Evolutionary conservation across 2,888 invertebrate species (phyloP), one percentile per base, ranked within the genome.

Genomic region (Sinotaia quadrata): DNA sequence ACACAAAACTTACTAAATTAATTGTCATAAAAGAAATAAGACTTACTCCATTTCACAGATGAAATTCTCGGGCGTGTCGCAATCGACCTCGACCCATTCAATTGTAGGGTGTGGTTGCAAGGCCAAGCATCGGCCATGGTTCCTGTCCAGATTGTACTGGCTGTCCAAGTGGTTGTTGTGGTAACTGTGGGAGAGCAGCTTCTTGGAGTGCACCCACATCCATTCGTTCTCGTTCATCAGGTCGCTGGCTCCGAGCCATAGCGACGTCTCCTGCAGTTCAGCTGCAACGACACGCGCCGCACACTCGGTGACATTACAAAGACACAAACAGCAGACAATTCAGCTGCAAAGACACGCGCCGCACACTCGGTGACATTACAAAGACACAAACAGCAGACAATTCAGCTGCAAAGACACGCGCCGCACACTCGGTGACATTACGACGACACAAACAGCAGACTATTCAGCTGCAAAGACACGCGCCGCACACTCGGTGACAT

Each of bases 141-240:
- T 58, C 21, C 47, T 34, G 15, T 29, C 27, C 49, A 62, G 15
- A 12, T 37, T 58, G 47, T 68, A 62, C 62, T 62, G 54, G 36
- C 47, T 27, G 36, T 61, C 33, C 57, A 62, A 33, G 31, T 56
- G 56, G 62, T 63, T 63, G 63, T 68, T 68, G 54, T 58, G 68
- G 63, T 68, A 68, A 15, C 68, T 58, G 29, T 37, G 18, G 27
- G 12, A 4, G 21, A 47, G n/a, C 15, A 65, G 54, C 15, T 49
- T 24, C 57, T 62, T 57, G 37, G 61, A 61, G 41, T 56, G 37
- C 68, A 68, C 63, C 68, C 68, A 68, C 27, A 63, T 58, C 68
- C 68, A 68, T 34, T 68, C 62, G 51, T 68, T 62, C 31, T 62
- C 57, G 62, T 68, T 68, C 51, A 68, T 62, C 34, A 68, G 37